Conservation (phyloP, 2,797 vertebrate genomes). For the Danionella dracula region DNA sequence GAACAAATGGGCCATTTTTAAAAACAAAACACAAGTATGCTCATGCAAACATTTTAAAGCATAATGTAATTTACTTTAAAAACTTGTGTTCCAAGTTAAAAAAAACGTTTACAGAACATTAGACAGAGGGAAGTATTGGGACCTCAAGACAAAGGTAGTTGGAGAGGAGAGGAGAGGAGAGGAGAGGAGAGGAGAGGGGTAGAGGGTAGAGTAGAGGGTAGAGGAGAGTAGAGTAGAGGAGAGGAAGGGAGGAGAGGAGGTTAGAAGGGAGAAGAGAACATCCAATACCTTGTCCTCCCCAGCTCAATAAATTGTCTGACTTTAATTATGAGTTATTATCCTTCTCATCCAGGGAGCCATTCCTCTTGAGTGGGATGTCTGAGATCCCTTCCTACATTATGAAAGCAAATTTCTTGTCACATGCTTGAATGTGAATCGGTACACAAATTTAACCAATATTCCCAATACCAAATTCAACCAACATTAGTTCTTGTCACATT, state of each 20-base stretch:
- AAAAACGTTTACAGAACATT: too few species aligned
- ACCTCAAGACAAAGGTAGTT: background rate
- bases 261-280: constrained; percentile 37
- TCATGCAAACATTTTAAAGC: too few species aligned
- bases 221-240: constrained; percentile 18
- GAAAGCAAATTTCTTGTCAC: constrained; percentile 53
- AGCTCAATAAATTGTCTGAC: constrained; percentile 46
- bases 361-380: constrained; percentile 52
- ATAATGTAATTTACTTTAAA: too few species aligned
- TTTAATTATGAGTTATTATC: constrained; percentile 64
- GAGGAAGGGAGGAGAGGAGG: constrained; percentile 13
- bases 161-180: background rate
- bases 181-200: background rate
- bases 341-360: constrained; percentile 51
- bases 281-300: constrained; percentile 28
- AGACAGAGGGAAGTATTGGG: background rate
- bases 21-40: too few species aligned
- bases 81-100: too few species aligned
- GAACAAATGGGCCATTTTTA: too few species aligned
- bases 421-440: too few species aligned
- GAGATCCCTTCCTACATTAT: constrained; percentile 55
- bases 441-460: too few species aligned
- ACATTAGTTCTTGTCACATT: too few species aligned
- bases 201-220: constrained; percentile 15
- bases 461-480: too few species aligned